Conservation (phyloP, 92 coral and sea anemone genomes). For the Phenganax stokvisi region DNA sequence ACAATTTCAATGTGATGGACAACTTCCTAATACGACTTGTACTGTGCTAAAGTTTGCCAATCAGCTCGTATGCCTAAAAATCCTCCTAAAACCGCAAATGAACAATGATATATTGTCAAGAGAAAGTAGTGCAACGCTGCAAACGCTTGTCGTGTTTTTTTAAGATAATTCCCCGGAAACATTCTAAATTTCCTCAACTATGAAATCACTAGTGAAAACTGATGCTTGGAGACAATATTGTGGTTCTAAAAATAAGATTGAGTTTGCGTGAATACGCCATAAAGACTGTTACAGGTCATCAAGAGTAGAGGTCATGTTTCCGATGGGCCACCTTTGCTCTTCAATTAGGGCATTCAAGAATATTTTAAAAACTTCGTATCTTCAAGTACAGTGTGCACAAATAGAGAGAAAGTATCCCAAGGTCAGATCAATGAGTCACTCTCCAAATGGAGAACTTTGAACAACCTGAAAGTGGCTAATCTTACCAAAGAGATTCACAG, state of each 20-base stretch:
- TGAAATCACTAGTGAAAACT: neutral
- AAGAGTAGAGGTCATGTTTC: neutral
- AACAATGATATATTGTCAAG: neutral
- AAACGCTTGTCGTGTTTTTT: neutral
- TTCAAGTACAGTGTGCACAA: neutral
- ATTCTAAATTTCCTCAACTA: neutral
- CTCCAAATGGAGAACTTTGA: no score
- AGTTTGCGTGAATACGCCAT: neutral
- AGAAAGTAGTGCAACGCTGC: no score
- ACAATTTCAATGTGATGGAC: neutral
- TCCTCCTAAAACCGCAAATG: neutral
- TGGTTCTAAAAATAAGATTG: constrained; percentile 3
- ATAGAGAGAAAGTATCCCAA: neutral
- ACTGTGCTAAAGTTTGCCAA: neutral
- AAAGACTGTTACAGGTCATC: neutral
- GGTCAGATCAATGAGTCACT: no score
- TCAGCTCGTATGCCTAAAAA: neutral
- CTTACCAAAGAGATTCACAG: no score
- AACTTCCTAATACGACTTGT: neutral
- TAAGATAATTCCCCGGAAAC: constrained; percentile 4
- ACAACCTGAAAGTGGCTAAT: no score
- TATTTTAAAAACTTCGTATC: neutral
- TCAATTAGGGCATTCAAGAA: neutral
- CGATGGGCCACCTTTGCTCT: neutral
- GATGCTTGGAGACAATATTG: neutral